These are phyloP conservation scores for Lissocephala sabroskyi DNA, from an alignment of 2,888 invertebrate genomes.

Conservation along the genomic window DNA sequence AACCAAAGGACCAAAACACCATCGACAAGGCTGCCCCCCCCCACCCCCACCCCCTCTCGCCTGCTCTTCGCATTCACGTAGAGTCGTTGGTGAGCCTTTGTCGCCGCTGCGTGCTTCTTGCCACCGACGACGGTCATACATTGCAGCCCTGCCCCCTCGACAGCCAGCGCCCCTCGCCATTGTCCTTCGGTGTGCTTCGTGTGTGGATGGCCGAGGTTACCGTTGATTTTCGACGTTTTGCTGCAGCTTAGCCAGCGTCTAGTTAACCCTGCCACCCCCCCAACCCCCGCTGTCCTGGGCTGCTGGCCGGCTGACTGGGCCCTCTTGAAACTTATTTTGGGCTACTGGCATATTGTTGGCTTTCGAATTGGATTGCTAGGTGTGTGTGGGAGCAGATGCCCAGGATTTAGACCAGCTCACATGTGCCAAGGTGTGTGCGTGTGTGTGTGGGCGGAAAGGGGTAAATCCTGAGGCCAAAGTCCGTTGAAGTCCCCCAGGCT, in stretches of 20 bases:
- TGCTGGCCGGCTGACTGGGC: not conserved
- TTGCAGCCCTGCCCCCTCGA: slow-evolving; percentile 30
- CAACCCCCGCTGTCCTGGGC: not conserved
- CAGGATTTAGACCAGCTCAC: slow-evolving; percentile 31
- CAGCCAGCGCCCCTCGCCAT: not conserved
- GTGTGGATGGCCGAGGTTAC: not conserved
- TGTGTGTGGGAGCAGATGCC: slow-evolving; percentile 65
- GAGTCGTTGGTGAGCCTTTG: slow-evolving; percentile 7
- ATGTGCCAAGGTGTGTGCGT: slow-evolving; percentile 2
- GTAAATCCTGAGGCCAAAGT: not conserved
- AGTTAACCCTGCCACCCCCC: not conserved
- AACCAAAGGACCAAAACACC: no score
- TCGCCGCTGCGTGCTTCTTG: slow-evolving; percentile 37
- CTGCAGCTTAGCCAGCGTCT: slow-evolving; percentile 1
- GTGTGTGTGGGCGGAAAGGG: slow-evolving; percentile 8
- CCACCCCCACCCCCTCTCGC: no score
- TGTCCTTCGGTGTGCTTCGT: not conserved
- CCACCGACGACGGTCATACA: slow-evolving; percentile 53
- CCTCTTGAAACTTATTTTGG: not conserved
- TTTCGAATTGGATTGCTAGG: slow-evolving; percentile 61
- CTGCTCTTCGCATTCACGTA: slow-evolving; percentile 37
- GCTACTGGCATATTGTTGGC: slow-evolving; percentile 54
- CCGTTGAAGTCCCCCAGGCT: not conserved
- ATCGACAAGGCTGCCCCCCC: no score
- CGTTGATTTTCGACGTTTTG: not conserved